Percentiles rank a stretch among this genome's conserved stretches.
phyloP scores from a whole-genome alignment of 2,113 vertebrate species.

The Trogon melanurus region DNA sequence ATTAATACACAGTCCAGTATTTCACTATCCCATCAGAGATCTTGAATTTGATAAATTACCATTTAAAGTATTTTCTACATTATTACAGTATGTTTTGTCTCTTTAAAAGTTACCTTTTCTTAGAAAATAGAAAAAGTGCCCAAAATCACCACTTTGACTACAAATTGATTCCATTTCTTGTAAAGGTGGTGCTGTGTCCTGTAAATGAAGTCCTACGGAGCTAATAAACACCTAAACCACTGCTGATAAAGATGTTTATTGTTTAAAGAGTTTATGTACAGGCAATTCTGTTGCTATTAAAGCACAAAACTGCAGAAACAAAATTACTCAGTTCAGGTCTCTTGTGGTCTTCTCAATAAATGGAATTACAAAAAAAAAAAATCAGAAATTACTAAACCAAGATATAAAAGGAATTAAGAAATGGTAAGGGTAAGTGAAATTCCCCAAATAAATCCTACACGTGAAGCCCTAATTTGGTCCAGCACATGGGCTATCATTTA shows the following conservation, averaged over 20 bases:
- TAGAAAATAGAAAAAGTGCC: neutral
- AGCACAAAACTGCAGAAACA: neutral
- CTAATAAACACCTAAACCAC: neutral
- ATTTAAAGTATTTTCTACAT: neutral
- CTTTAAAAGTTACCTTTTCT: neutral
- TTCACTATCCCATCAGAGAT: neutral
- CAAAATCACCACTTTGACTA: neutral
- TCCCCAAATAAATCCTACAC: neutral
- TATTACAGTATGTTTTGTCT: neutral
- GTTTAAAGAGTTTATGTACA: neutral
- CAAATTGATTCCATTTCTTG: neutral
- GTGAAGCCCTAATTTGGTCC: neutral
- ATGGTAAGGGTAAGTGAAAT: slow-evolving; percentile 43
- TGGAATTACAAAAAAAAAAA: neutral
- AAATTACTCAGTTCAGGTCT: neutral
- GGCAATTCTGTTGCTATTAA: neutral
- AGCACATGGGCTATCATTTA: neutral
- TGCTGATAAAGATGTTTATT: neutral
- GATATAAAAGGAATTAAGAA: slow-evolving; percentile 27
- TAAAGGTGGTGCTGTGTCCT: neutral
- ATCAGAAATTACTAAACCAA: slow-evolving; percentile 11
- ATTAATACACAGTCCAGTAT: neutral
- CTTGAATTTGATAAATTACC: neutral
- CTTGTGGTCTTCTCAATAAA: neutral
- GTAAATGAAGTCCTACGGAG: neutral